Evolutionary conservation across 1,140 invertebrate genomes (phyloP).

Genomic region (Drosophila pachea): DNA sequence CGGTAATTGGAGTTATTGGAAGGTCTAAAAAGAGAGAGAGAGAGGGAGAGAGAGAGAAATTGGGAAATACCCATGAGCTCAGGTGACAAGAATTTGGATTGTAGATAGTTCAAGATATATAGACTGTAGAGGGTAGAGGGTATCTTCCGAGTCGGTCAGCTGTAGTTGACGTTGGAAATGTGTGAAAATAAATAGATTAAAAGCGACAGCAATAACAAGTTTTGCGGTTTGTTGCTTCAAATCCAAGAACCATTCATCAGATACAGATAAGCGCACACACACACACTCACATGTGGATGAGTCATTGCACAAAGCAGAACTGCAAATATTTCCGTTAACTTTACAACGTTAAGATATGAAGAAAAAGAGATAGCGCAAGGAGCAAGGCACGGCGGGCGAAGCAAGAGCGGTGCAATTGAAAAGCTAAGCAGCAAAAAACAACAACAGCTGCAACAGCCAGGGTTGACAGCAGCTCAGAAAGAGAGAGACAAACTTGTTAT

Average conservation of each 20-base stretch:
- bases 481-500: no score
- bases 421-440: no score
- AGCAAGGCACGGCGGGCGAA: no score
- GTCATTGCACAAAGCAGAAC: constrained; percentile 28
- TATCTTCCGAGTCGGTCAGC: background rate
- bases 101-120: background rate
- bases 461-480: no score
- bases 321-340: constrained; percentile 47
- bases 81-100: background rate
- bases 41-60: constrained; percentile 22
- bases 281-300: constrained; percentile 23
- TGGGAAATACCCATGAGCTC: constrained; percentile 10
- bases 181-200: background rate
- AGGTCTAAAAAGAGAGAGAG: constrained; percentile 17
- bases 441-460: no score
- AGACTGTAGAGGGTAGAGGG: background rate
- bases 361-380: no score
- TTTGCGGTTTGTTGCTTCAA: background rate
- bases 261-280: background rate
- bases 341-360: constrained; percentile 2
- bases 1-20: constrained; percentile 36
- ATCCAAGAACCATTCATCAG: background rate
- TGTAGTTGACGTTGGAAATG: background rate
- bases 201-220: background rate
- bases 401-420: no score